phyloP scores from a whole-genome alignment of 2,113 vertebrate species.

The Gracilinanus agilis region DNA sequence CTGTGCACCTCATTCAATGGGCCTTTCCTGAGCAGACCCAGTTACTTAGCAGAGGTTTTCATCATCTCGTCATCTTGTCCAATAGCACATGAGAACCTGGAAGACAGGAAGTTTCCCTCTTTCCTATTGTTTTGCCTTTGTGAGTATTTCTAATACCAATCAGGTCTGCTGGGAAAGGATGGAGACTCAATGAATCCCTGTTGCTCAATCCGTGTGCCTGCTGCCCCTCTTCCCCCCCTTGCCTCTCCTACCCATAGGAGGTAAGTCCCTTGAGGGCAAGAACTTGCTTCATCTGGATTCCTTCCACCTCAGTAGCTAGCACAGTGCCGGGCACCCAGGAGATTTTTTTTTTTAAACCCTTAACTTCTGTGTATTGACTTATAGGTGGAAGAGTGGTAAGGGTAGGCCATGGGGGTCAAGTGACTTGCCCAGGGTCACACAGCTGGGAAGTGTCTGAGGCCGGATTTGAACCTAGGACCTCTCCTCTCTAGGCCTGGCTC shows the following conservation, averaged over 20 bases:
- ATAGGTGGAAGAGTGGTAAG: no score
- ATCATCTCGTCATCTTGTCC: background rate
- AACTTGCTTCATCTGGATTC: background rate
- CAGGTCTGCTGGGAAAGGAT: background rate
- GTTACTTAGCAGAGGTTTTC: no score
- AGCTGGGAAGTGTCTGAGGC: no score
- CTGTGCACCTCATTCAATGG: background rate
- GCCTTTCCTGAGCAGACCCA: background rate
- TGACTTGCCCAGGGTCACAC: no score
- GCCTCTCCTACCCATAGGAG: background rate
- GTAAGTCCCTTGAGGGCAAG: background rate
- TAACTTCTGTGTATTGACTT: no score
- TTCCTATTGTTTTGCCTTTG: background rate
- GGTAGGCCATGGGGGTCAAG: no score
- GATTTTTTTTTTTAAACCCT: no score
- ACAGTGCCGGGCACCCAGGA: background rate
- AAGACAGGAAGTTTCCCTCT: background rate
- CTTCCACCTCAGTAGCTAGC: background rate
- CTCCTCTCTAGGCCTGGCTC: no score
- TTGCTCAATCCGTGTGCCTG: background rate
- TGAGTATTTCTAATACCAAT: accelerated
- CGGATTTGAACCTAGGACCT: no score
- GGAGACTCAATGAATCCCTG: background rate
- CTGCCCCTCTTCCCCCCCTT: background rate
- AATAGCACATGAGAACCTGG: background rate